Percentiles rank a stretch among this genome's conserved stretches.
Conservation (phyloP, 2,797 vertebrate genomes). For the Glyptemys insculpta region DNA sequence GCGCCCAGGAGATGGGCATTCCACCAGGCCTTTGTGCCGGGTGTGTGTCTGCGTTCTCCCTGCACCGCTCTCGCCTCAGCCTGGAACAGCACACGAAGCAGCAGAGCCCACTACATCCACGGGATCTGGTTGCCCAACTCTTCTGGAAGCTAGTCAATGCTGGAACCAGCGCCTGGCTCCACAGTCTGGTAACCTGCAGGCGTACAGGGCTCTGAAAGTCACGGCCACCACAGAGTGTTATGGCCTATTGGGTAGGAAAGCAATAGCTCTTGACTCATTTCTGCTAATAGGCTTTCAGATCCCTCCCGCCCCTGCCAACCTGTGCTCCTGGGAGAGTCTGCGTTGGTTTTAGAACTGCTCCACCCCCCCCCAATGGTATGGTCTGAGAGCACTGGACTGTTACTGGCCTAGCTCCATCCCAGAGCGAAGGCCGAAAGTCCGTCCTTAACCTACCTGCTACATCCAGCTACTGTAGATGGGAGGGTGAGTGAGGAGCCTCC, state of each 20-base stretch:
- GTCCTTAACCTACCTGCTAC: neutral
- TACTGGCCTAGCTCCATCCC: neutral
- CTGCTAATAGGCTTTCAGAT: slow-evolving; percentile 27
- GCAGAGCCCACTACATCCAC: neutral
- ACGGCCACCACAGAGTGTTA: neutral
- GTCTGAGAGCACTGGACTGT: neutral
- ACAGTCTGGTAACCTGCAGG: neutral
- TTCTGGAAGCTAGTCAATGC: neutral
- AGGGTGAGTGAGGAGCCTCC: neutral
- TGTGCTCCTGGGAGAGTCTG: neutral
- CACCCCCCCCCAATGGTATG: neutral
- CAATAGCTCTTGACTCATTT: slow-evolving; percentile 11
- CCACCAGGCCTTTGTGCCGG: too few species aligned
- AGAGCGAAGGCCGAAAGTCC: slow-evolving; percentile 4
- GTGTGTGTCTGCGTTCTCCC: too few species aligned
- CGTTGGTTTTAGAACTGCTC: neutral
- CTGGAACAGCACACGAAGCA: too few species aligned
- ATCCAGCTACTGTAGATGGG: neutral
- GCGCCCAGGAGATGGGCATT: too few species aligned
- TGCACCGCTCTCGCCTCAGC: too few species aligned
- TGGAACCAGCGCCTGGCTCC: neutral
- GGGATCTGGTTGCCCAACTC: neutral
- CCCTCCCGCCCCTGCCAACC: neutral
- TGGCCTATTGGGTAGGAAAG: neutral
- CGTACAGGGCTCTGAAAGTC: too few species aligned